Percentiles rank a stretch among this genome's conserved stretches.
Conservation (phyloP, 2,113 vertebrate species). For the Bufo bufo region DNA sequence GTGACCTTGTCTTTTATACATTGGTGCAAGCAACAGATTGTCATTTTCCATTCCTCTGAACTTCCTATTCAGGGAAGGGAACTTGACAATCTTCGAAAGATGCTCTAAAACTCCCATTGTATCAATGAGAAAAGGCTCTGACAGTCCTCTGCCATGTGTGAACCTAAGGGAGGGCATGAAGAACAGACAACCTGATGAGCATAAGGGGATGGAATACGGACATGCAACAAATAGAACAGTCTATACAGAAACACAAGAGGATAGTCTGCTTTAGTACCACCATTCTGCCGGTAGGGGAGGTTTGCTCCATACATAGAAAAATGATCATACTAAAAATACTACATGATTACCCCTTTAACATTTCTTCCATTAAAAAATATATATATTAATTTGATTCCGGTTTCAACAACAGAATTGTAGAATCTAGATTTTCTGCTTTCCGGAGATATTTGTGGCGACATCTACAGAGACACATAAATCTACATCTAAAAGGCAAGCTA, state of each 20-base stretch:
- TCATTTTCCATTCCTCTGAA: neutral
- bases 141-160: neutral
- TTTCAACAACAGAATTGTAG: neutral
- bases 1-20: no score
- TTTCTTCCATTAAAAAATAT: conserved; percentile 3
- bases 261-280: conserved; percentile 15
- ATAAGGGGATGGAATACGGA: neutral
- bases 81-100: neutral
- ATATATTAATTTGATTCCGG: neutral
- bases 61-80: neutral
- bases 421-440: neutral
- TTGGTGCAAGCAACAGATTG: neutral
- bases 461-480: neutral
- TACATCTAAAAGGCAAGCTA: neutral
- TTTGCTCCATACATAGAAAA: neutral
- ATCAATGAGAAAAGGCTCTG: neutral
- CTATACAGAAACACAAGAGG: neutral
- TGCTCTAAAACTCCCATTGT: neutral
- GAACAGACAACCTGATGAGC: neutral
- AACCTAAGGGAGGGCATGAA: neutral
- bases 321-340: neutral
- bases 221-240: neutral
- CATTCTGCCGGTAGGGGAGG: neutral
- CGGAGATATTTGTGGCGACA: neutral
- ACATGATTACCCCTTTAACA: neutral